These are phyloP conservation scores for Manacus vitellinus DNA, from an alignment of 2,113 vertebrate species.

Conservation along the genomic window DNA sequence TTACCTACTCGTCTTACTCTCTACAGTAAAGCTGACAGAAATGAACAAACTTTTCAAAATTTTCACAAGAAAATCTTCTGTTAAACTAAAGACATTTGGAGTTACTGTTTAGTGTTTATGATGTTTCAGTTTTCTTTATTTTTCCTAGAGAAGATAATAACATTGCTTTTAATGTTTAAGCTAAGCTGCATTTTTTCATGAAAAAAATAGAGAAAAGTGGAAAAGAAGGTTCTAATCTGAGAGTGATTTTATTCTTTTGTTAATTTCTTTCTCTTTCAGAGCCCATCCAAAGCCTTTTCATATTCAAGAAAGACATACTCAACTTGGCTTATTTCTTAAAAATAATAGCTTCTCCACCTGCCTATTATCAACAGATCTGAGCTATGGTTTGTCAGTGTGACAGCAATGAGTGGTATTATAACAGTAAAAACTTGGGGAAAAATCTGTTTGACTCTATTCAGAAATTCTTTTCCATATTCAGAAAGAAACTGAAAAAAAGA, in stretches of 20 bases:
- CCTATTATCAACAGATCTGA: not conserved
- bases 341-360: not conserved
- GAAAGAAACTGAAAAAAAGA: not conserved
- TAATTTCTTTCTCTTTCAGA: not conserved
- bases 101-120: not conserved
- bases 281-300: not conserved
- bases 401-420: not conserved
- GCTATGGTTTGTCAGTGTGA: not conserved
- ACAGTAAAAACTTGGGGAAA: not conserved
- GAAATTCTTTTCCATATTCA: not conserved
- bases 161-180: not conserved
- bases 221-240: not conserved
- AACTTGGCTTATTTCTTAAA: not conserved
- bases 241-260: not conserved
- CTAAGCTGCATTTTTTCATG: not conserved
- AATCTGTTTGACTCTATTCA: not conserved
- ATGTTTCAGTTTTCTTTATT: not conserved
- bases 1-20: not conserved
- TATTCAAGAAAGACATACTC: not conserved
- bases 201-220: not conserved
- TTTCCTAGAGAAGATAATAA: not conserved
- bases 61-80: not conserved
- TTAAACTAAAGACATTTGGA: not conserved
- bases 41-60: not conserved
- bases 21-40: not conserved